phyloP scores from a whole-genome alignment of 2,888 invertebrate genomes.

The Dynastes hyllus region DNA sequence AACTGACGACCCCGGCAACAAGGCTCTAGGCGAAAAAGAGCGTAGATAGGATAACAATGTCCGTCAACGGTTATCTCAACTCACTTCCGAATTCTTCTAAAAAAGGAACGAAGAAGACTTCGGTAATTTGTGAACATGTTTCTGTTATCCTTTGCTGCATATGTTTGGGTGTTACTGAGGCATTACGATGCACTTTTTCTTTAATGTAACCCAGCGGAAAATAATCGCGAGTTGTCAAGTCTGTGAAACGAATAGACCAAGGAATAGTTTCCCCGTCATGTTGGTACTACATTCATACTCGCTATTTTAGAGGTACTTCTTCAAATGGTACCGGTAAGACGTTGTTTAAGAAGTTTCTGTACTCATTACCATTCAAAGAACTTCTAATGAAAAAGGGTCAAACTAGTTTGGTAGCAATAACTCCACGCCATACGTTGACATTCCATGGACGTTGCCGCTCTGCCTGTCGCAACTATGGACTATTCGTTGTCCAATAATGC shows the following conservation, averaged over 20 bases:
- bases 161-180: too few relatives aligned
- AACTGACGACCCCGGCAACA: slow-evolving; percentile 88
- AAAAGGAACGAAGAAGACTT: too few relatives aligned
- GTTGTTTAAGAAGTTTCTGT: background rate
- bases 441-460: background rate
- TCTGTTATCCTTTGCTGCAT: too few relatives aligned
- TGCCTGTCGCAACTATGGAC: background rate
- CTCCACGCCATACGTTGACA: background rate
- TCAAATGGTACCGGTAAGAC: background rate
- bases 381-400: background rate
- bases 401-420: background rate
- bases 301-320: background rate
- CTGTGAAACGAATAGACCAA: background rate
- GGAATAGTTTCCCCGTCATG: background rate
- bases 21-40: slow-evolving; percentile 95
- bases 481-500: too few relatives aligned
- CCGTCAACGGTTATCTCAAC: slow-evolving; percentile 84
- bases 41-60: slow-evolving; percentile 98
- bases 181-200: too few relatives aligned
- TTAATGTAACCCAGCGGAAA: too few relatives aligned
- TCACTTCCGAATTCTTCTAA: too few relatives aligned
- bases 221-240: background rate
- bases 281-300: background rate
- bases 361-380: background rate
- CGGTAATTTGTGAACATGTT: too few relatives aligned